Evolutionary conservation across 2,797 vertebrate species (phyloP).

Genomic region (Emys orbicularis): DNA sequence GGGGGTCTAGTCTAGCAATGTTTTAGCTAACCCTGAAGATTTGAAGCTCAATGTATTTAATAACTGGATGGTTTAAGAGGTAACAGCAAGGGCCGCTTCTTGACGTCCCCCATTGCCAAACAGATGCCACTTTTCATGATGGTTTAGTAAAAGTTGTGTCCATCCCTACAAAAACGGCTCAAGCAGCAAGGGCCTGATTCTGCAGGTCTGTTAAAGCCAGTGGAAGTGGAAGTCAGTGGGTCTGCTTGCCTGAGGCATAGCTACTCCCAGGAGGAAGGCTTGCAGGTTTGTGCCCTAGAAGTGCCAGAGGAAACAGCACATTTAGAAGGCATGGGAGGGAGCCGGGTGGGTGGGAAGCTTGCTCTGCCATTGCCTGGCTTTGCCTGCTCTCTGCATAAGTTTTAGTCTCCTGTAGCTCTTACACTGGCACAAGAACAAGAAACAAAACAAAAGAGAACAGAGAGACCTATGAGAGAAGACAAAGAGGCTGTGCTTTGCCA

Average conservation of each 20-base stretch:
- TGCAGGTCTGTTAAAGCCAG: background rate
- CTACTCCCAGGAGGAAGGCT: background rate
- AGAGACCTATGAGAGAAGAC: background rate
- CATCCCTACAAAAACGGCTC: conserved; percentile 58
- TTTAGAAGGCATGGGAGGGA: background rate
- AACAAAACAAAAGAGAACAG: background rate
- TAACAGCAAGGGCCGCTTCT: conserved; percentile 65
- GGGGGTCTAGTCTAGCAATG: conserved; percentile 60
- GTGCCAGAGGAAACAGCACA: background rate
- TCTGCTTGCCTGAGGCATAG: background rate
- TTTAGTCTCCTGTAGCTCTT: background rate
- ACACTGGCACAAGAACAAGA: background rate
- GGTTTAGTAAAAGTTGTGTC: conserved; percentile 56
- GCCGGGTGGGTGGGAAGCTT: background rate
- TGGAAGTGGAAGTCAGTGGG: background rate
- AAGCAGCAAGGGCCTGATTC: background rate
- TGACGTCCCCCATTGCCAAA: background rate
- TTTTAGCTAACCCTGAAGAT: conserved; percentile 18
- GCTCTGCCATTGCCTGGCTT: background rate
- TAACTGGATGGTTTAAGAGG: conserved; percentile 60
- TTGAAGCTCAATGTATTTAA: conserved; percentile 24
- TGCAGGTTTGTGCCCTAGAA: background rate
- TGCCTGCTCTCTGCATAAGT: background rate
- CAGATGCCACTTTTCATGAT: conserved; percentile 36
- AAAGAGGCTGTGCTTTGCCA: background rate